Evolutionary conservation across 2,113 vertebrate species (phyloP).

Genomic region (Mustela nigripes): DNA sequence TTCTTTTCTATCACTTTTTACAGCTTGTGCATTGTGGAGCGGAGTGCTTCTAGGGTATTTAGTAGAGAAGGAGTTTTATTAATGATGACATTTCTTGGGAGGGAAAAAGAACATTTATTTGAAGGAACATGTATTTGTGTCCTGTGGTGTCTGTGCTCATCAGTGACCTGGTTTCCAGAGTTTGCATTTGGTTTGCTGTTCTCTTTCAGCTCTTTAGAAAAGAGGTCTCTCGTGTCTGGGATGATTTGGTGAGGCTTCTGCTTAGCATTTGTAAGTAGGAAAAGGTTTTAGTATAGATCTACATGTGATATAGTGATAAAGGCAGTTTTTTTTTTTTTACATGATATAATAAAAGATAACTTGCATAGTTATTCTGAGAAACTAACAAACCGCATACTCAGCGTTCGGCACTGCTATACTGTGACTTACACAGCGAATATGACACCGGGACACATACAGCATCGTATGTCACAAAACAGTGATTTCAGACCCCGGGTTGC

Average conservation of each 20-base stretch:
- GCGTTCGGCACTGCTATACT: not conserved
- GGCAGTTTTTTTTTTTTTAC: not conserved
- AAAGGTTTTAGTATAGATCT: not conserved
- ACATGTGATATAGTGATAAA: not conserved
- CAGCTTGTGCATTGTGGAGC: not conserved
- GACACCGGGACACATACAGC: not conserved
- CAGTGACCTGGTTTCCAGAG: not conserved
- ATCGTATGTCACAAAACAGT: not conserved
- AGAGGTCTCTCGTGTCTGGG: not conserved
- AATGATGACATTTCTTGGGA: not conserved
- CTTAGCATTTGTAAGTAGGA: not conserved
- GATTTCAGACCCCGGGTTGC: not conserved
- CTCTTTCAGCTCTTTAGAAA: not conserved
- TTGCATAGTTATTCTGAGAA: not conserved
- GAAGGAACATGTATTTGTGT: not conserved
- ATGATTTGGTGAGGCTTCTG: not conserved
- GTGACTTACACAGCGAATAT: not conserved
- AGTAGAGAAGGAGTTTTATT: not conserved
- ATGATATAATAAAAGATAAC: not conserved
- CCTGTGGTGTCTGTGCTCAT: not conserved
- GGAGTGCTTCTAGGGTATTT: not conserved
- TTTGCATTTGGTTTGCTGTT: not conserved
- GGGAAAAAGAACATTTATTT: not conserved
- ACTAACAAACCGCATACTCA: not conserved
- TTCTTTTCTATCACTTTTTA: not conserved